Evolutionary conservation across 1,140 invertebrate genomes (phyloP).

Genomic region (Heterodera carotae): DNA sequence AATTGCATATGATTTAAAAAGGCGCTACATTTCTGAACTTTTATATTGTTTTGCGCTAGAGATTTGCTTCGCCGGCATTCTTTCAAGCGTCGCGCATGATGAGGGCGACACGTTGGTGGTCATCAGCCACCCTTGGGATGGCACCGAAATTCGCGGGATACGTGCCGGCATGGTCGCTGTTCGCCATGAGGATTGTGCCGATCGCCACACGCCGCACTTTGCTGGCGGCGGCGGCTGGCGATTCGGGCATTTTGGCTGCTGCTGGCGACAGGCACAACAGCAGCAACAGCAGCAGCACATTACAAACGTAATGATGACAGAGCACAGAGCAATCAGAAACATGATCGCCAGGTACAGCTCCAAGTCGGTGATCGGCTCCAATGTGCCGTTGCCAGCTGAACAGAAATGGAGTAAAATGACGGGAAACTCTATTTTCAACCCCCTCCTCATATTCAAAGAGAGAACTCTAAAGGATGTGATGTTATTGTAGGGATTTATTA

Average conservation of each 20-base stretch:
- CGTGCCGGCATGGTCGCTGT: not conserved
- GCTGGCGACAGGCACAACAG: not conserved
- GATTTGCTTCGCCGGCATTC: not conserved
- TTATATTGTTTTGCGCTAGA: not conserved
- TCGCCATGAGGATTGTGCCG: not conserved
- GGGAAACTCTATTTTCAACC: not conserved
- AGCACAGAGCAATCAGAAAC: not conserved
- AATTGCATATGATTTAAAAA: too few species aligned
- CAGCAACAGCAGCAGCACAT: not conserved
- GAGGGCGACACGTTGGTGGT: too few species aligned
- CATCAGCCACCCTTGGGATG: not conserved
- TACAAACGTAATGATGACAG: not conserved
- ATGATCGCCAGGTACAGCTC: not conserved
- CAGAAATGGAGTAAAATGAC: not conserved
- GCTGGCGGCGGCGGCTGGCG: too few species aligned
- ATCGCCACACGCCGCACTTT: not conserved
- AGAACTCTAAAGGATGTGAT: too few species aligned
- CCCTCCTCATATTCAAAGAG: too few species aligned
- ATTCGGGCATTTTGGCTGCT: not conserved
- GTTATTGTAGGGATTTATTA: too few species aligned
- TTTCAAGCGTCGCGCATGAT: not conserved
- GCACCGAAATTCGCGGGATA: not conserved
- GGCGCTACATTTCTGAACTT: too few species aligned
- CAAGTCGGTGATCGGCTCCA: not conserved
- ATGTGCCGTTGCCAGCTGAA: not conserved